Conservation (phyloP, 2,888 invertebrate genomes). For the Dryomyza anilis region DNA sequence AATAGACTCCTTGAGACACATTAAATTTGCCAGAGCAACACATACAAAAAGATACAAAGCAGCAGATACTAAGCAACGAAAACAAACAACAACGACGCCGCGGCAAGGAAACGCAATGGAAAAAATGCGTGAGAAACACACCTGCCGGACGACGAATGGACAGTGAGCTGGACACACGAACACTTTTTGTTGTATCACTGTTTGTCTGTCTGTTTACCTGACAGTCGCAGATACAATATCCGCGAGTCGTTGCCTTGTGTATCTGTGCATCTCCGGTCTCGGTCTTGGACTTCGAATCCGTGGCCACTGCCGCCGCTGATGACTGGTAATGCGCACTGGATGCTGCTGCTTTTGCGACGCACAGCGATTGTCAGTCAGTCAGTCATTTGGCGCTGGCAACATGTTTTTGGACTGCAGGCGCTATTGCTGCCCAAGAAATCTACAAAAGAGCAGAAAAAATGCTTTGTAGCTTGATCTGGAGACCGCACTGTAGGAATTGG, state of each 20-base stretch:
- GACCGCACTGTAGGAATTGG: background rate
- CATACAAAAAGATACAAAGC: constrained; percentile 8
- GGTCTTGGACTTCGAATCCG: constrained; percentile 13
- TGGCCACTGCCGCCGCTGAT: constrained; percentile 18
- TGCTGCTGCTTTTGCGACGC: background rate
- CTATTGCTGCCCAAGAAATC: background rate
- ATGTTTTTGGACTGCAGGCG: background rate
- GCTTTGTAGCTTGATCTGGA: background rate
- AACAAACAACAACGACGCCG: background rate
- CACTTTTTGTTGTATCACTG: background rate
- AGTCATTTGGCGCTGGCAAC: background rate
- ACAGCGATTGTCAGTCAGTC: background rate
- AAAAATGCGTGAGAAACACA: constrained; percentile 43
- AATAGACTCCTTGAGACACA: constrained; percentile 28
- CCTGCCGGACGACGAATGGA: constrained; percentile 43
- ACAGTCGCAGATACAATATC: background rate
- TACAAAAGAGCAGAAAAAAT: background rate
- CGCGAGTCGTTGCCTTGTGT: background rate
- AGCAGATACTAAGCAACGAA: constrained; percentile 1
- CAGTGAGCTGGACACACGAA: constrained; percentile 6
- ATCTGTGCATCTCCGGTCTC: constrained; percentile 2
- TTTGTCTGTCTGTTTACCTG: no score
- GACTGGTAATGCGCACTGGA: background rate
- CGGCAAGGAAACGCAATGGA: constrained; percentile 3
- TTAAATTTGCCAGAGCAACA: constrained; percentile 25